Evolutionary conservation across 1,140 invertebrate genomes (phyloP).

Genomic region (Lepidotrigona ventralis): DNA sequence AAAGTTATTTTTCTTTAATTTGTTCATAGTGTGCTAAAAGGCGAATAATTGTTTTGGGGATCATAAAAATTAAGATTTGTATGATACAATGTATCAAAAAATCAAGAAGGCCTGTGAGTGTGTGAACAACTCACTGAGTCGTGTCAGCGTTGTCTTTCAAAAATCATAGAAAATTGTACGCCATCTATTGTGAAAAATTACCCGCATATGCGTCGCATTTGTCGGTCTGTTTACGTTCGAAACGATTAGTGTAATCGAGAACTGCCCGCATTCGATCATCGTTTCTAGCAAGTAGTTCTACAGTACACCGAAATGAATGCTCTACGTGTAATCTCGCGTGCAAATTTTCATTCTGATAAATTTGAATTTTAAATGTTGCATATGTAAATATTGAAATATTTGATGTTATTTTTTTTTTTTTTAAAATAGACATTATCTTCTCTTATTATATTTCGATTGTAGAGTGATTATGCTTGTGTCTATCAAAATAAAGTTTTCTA

Average conservation of each 20-base stretch:
- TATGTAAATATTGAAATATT: neutral
- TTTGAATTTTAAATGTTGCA: neutral
- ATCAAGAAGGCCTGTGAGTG: neutral
- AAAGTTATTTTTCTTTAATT: no score
- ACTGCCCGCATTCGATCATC: constrained; percentile 16
- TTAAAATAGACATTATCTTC: no score
- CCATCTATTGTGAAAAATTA: neutral
- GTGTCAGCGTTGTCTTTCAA: neutral
- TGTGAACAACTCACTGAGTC: neutral
- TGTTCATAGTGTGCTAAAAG: no score
- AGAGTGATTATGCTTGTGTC: no score
- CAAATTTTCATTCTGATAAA: neutral
- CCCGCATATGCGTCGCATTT: constrained; percentile 27
- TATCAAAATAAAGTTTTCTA: no score
- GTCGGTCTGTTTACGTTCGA: constrained; percentile 10
- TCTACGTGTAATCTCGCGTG: neutral
- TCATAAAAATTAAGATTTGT: no score
- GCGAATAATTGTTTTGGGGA: no score
- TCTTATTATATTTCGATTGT: no score
- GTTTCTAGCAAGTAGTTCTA: neutral
- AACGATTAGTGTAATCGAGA: constrained; percentile 25
- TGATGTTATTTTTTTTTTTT: no score
- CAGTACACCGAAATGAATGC: neutral
- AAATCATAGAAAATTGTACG: neutral
- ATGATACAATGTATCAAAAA: no score